Evolutionary conservation across 2,888 invertebrate genomes (phyloP).

Genomic region (Polydrusus cervinus): DNA sequence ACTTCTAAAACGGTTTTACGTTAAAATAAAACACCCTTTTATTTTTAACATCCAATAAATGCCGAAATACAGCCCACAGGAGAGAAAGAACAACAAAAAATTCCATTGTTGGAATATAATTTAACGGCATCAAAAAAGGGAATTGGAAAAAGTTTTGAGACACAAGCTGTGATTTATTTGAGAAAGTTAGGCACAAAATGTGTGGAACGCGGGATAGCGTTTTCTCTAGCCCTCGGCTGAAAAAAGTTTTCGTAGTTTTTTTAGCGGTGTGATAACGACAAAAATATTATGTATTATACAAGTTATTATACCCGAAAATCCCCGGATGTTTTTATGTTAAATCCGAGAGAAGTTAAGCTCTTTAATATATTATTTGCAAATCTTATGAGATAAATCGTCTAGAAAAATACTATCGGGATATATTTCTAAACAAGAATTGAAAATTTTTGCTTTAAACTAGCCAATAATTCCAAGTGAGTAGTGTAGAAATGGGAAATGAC

Average conservation of each 20-base stretch:
- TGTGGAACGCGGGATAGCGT: conserved; percentile 27
- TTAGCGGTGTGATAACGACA: conserved; percentile 26
- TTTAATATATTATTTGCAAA: too few species aligned
- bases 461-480: too few species aligned
- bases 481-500: too few species aligned
- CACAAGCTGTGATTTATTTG: conserved; percentile 39
- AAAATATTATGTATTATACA: conserved; percentile 18
- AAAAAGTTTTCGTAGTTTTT: conserved; percentile 31
- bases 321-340: too few species aligned
- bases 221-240: conserved; percentile 22
- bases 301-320: background rate
- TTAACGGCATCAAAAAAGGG: conserved; percentile 28
- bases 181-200: conserved; percentile 30
- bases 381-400: too few species aligned
- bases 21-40: conserved; percentile 33
- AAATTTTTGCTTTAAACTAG: too few species aligned
- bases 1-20: conserved; percentile 26
- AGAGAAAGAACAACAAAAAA: conserved; percentile 35
- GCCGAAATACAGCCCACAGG: conserved; percentile 23
- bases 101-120: conserved; percentile 34
- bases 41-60: conserved; percentile 37
- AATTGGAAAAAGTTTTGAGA: conserved; percentile 40
- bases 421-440: too few species aligned
- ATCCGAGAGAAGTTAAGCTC: too few species aligned
- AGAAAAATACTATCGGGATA: too few species aligned